Base-by-base conservation (phyloP, 2,888 invertebrate genomes). In the Phaonia tiefii region DNA sequence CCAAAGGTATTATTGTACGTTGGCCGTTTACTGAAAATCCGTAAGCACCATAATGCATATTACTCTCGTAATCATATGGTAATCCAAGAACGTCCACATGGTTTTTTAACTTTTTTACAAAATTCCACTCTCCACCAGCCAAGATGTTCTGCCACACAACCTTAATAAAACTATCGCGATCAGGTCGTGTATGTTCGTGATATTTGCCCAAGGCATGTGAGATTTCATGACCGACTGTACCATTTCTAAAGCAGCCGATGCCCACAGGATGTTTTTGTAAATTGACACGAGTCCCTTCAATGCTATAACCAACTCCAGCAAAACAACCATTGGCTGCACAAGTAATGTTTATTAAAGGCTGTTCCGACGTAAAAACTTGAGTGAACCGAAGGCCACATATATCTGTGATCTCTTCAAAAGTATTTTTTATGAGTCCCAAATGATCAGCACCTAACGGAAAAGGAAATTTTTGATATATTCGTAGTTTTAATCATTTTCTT, bases 141-240 rank as follows among this genome's bases (percentile, higher is more conserved):
- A 88, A 37, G 2, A 90, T 89, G 37, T 90, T 89, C 5, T 89
- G 88, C 4, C 83, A 81, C 0, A 92, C 90, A 42, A 96, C 92
- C 1, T 86, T 88, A 0, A 95, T 94, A 85, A 91, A 94, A 49
- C 93, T 92, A 86, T 96, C 96, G 0, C 96, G 91, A 86, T 96
- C 94, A 0, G 92, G 92, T 0, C 95, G 92, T 85, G 94, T 94
- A 87, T 96, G 96, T 86, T 96, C 96, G 87, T 96, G 96, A 88
- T 94, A 92, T 88, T 96, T 96, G 0, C 96, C 96, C 10, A 94
- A 86, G 0, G 94, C 94, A 86, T 96, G 96, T 89, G 96, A 92
- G 66, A 96, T 89, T 87, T 96, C 96, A 85, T 96, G 96, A n/a
- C 95, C 90, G 0, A 95, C 92, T 0, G 95, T 95, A 2, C 87